phyloP scores from a whole-genome alignment of 2,113 vertebrate genomes.

The Trichomycterus rosablanca region DNA sequence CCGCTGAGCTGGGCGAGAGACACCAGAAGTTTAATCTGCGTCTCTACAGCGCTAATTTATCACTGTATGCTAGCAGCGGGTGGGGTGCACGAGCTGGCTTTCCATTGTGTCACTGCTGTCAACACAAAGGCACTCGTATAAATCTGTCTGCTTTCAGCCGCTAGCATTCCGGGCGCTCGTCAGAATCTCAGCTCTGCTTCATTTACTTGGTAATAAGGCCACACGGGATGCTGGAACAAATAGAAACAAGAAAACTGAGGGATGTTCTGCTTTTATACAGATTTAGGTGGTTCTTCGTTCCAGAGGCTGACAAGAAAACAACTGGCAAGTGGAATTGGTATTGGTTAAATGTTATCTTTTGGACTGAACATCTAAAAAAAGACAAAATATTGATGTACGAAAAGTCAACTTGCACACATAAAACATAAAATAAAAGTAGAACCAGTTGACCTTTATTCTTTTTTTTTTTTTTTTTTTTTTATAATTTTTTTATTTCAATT shows the following conservation, averaged over 20 bases:
- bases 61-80: conserved; percentile 22
- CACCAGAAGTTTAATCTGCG: conserved; percentile 43
- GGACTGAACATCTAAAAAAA: neutral
- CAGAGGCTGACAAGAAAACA: neutral
- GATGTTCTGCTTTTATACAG: neutral
- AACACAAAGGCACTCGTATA: conserved; percentile 28
- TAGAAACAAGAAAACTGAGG: neutral
- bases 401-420: too few species aligned
- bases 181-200: conserved; percentile 7
- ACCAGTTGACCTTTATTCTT: too few species aligned
- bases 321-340: neutral
- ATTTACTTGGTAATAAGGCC: conserved; percentile 19
- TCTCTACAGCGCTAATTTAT: conserved; percentile 33
- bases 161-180: conserved; percentile 6
- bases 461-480: too few species aligned
- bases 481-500: too few species aligned
- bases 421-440: too few species aligned
- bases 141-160: conserved; percentile 19
- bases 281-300: conserved; percentile 1
- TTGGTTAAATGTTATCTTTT: neutral
- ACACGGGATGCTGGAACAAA: conserved; percentile 3
- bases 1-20: conserved; percentile 18
- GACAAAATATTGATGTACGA: neutral
- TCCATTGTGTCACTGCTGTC: conserved; percentile 33
- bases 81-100: conserved; percentile 4